phyloP scores from a whole-genome alignment of 1,140 invertebrate genomes.

The Druon quercuslanigerum region DNA sequence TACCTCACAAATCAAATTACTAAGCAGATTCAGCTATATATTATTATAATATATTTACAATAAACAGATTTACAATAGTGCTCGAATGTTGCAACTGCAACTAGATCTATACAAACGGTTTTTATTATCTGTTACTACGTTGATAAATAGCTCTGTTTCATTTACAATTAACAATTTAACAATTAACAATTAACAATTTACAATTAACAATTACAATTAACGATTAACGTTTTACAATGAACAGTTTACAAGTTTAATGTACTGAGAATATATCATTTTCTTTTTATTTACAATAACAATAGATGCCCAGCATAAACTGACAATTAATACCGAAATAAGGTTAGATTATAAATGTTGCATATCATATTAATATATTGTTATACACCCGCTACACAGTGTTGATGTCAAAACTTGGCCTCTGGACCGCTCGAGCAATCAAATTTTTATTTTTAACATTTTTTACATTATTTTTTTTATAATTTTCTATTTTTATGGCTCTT shows the following conservation, averaged over 20 bases:
- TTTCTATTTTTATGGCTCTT: background rate
- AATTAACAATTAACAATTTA: too few relatives aligned
- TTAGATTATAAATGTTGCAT: conserved; percentile 77
- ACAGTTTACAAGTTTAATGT: conserved; percentile 50
- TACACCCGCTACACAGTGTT: conserved; percentile 69
- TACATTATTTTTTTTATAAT: background rate
- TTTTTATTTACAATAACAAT: conserved; percentile 65
- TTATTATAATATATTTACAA: conserved; percentile 75
- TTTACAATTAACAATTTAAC: background rate
- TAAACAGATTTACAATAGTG: conserved; percentile 70
- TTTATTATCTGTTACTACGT: conserved; percentile 72
- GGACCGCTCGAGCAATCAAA: conserved; percentile 1
- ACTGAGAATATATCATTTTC: conserved; percentile 55
- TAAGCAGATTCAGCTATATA: conserved; percentile 75
- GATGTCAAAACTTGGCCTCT: conserved; percentile 44
- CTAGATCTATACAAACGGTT: conserved; percentile 65
- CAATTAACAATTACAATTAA: too few relatives aligned
- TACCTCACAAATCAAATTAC: conserved; percentile 76
- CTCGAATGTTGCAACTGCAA: conserved; percentile 69
- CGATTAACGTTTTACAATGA: too few relatives aligned
- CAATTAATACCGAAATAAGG: conserved; percentile 72
- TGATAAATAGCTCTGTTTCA: conserved; percentile 66
- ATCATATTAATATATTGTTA: conserved; percentile 77
- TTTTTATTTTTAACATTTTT: conserved; percentile 7
- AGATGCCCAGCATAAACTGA: conserved; percentile 73